Conservation (phyloP, 2,888 invertebrate genomes). For the Parnassius orleans region DNA sequence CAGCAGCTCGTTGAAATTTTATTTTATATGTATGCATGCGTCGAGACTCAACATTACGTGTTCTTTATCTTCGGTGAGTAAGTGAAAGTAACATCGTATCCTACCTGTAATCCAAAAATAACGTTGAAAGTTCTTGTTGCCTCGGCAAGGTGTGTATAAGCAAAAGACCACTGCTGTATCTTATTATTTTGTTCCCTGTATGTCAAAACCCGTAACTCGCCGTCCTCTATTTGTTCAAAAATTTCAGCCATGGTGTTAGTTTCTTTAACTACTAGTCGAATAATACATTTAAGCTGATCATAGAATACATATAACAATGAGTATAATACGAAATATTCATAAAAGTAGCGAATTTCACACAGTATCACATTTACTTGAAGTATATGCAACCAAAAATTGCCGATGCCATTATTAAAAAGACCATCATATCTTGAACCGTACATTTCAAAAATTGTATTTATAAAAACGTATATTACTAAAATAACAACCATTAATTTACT, state of each 20-base stretch:
- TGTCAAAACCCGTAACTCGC: not conserved
- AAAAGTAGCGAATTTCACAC: constrained; percentile 5
- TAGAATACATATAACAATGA: constrained; percentile 4
- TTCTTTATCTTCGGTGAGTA: too few relatives aligned
- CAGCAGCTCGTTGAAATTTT: too few relatives aligned
- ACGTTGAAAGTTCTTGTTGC: constrained; percentile 13
- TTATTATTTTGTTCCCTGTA: not conserved
- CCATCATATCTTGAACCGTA: not conserved
- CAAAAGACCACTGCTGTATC: constrained; percentile 11
- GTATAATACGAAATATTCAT: constrained; percentile 8
- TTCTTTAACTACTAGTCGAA: constrained; percentile 2
- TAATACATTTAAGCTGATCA: constrained; percentile 14
- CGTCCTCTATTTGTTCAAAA: not conserved
- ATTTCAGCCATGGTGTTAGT: not conserved
- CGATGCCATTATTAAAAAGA: not conserved
- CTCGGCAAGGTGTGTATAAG: constrained; percentile 11
- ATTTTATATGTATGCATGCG: too few relatives aligned
- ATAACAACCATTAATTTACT: not conserved
- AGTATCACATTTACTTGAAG: not conserved
- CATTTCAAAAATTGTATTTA: not conserved
- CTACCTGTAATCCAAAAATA: constrained; percentile 23
- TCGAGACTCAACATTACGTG: too few relatives aligned
- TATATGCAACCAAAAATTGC: not conserved
- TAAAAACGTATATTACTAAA: not conserved
- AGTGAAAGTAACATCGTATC: too few relatives aligned